Conservation (phyloP, 2,888 invertebrate genomes). For the Copidosoma aretas region DNA sequence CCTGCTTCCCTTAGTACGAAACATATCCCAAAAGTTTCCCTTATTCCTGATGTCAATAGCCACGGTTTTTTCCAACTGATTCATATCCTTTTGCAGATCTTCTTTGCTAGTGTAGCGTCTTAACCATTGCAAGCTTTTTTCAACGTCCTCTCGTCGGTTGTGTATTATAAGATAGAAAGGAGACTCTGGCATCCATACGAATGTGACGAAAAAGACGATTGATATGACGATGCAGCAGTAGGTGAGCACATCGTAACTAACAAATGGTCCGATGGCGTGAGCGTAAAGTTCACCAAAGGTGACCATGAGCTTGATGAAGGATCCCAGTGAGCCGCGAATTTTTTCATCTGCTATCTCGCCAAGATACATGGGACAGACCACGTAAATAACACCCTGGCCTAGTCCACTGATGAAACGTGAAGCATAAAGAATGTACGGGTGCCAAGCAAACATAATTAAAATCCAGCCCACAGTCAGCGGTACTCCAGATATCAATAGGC, state of each 20-base stretch:
- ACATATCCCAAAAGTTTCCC: constrained; percentile 64
- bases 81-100: constrained; percentile 62
- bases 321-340: constrained; percentile 67
- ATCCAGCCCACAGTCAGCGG: constrained; percentile 54
- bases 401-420: constrained; percentile 64
- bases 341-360: constrained; percentile 68
- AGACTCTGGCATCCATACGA: constrained; percentile 72
- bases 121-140: constrained; percentile 61
- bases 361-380: constrained; percentile 67
- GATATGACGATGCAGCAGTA: constrained; percentile 66
- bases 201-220: constrained; percentile 66
- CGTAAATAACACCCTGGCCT: constrained; percentile 62
- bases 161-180: constrained; percentile 69
- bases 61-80: constrained; percentile 60
- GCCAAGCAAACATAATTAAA: constrained; percentile 50
- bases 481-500: constrained; percentile 50
- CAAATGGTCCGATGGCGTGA: constrained; percentile 60
- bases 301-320: constrained; percentile 65
- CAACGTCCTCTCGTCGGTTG: constrained; percentile 64
- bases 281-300: constrained; percentile 59
- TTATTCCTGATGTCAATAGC: constrained; percentile 66
- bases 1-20: no score
- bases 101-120: constrained; percentile 65
- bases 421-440: constrained; percentile 53
- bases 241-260: constrained; percentile 64